phyloP scores from a whole-genome alignment of 1,140 invertebrate species.

The Eubasilissa regina region DNA sequence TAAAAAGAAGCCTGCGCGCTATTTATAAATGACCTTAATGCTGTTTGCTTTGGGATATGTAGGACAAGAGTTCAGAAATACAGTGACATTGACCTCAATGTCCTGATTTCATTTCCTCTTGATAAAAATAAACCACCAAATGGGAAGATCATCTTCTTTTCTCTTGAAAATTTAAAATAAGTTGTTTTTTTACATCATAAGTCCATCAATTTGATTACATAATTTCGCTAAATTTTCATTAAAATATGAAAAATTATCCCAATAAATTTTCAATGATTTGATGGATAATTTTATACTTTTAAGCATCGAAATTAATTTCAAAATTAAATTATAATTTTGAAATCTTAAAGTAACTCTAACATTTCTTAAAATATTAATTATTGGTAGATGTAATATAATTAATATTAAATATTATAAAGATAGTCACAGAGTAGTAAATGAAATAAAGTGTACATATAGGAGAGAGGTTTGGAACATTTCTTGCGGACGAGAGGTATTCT shows the following conservation, averaged over 20 bases:
- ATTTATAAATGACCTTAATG: slow-evolving; percentile 35
- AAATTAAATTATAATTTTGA: no score
- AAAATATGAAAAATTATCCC: neutral
- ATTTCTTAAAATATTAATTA: no score
- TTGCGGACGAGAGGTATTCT: no score
- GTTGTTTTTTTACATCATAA: no score
- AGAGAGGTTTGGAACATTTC: no score
- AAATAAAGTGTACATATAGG: no score
- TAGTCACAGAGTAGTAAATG: no score
- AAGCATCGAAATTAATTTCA: neutral
- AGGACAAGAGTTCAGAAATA: slow-evolving; percentile 21
- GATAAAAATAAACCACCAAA: neutral
- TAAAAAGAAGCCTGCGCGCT: slow-evolving; percentile 8
- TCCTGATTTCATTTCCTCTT: neutral
- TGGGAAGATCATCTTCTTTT: neutral
- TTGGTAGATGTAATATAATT: no score
- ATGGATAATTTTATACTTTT: neutral
- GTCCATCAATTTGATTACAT: neutral
- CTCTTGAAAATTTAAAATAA: neutral
- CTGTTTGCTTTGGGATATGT: slow-evolving; percentile 21
- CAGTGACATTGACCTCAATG: slow-evolving; percentile 29
- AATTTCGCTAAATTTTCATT: neutral
- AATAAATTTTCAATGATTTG: neutral
- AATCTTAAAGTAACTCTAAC: no score
- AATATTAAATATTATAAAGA: no score